Evolutionary conservation across 2,113 vertebrate genomes (phyloP).

Genomic region (Propithecus coquereli): DNA sequence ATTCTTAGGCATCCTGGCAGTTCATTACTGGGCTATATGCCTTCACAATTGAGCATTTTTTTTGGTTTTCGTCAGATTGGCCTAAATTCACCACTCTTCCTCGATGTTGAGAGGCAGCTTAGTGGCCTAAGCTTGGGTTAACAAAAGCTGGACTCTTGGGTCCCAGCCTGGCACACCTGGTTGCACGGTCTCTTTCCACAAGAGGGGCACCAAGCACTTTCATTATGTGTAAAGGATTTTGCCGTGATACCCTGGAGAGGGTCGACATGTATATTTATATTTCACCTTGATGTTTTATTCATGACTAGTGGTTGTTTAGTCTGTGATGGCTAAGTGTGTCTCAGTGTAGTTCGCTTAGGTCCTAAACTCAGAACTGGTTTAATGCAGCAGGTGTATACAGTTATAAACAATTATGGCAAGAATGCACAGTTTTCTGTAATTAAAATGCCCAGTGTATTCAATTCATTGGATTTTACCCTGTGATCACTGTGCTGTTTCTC

Average conservation of each 20-base stretch:
- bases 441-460: background rate
- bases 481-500: background rate
- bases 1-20: no score
- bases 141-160: background rate
- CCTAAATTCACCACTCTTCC: background rate
- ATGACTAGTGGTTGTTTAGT: background rate
- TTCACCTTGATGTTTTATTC: slow-evolving; percentile 47
- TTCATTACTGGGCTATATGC: background rate
- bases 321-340: background rate
- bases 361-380: slow-evolving; percentile 32
- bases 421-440: slow-evolving; percentile 46
- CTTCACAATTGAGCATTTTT: background rate
- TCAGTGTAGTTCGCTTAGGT: background rate
- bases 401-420: slow-evolving; percentile 20
- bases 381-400: slow-evolving; percentile 15
- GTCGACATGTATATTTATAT: background rate
- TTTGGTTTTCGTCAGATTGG: background rate
- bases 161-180: background rate
- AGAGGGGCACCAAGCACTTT: background rate
- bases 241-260: background rate
- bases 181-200: background rate
- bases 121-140: background rate
- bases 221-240: background rate
- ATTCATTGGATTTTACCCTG: background rate
- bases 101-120: background rate